phyloP scores from a whole-genome alignment of 2,888 invertebrate genomes.

The Steinernema scapterisci region DNA sequence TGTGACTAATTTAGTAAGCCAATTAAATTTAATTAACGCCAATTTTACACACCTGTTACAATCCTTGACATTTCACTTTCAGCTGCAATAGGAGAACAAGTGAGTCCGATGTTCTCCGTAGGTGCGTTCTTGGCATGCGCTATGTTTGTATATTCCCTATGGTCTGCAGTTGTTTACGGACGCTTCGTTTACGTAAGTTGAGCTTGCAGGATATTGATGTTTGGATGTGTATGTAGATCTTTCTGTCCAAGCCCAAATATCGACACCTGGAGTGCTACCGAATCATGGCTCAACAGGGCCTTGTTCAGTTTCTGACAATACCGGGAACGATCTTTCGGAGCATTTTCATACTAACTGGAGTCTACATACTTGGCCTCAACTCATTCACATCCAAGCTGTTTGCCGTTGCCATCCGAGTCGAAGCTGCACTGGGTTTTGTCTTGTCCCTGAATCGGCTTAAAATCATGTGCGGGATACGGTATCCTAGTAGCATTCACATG shows the following conservation, averaged over 20 bases:
- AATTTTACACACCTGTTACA: no score
- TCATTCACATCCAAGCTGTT: not conserved
- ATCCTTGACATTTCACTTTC: no score
- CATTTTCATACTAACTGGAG: not conserved
- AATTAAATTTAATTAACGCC: no score
- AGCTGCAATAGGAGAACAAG: no score
- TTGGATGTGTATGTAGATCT: no score
- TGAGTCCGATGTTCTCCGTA: no score
- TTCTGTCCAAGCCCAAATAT: not conserved
- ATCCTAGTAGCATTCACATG: not conserved
- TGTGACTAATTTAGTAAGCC: no score
- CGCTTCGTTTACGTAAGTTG: no score
- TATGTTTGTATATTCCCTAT: no score
- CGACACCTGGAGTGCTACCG: slow-evolving; percentile 14
- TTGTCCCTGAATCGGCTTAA: slow-evolving; percentile 3
- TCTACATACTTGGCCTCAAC: not conserved
- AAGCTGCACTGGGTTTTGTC: not conserved
- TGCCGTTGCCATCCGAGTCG: not conserved
- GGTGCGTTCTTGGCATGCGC: no score
- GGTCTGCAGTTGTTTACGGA: no score
- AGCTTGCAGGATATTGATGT: no score
- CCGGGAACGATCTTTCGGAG: not conserved
- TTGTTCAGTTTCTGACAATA: not conserved
- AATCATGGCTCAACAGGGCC: slow-evolving; percentile 3
- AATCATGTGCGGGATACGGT: not conserved